These are phyloP conservation scores for Eristalis pertinax DNA, from an alignment of 2,888 invertebrate genomes.

Conservation along the genomic window DNA sequence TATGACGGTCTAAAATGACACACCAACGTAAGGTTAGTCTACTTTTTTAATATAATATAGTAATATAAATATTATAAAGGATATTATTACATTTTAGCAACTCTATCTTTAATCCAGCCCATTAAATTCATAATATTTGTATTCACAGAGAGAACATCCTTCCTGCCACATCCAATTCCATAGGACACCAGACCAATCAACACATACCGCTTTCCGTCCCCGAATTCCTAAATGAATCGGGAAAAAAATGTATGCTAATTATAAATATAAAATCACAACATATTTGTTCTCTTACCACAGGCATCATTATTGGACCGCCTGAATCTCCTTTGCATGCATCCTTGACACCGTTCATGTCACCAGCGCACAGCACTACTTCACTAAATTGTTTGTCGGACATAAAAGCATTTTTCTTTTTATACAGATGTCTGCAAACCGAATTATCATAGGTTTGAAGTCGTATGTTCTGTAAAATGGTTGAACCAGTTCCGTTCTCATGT, in stretches of 20 bases:
- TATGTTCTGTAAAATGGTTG: conserved; percentile 86
- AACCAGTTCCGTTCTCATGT: conserved; percentile 84
- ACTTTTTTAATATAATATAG: no score
- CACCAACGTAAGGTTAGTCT: no score
- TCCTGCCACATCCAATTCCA: background rate
- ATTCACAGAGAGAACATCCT: background rate
- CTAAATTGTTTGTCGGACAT: conserved; percentile 79
- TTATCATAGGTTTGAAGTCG: conserved; percentile 87
- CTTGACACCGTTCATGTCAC: conserved; percentile 77
- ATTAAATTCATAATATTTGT: background rate
- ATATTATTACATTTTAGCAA: background rate
- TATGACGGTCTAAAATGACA: no score
- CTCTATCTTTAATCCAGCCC: background rate
- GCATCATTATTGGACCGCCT: conserved; percentile 80
- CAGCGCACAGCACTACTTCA: conserved; percentile 78
- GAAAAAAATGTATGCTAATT: no score
- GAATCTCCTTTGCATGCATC: conserved; percentile 81
- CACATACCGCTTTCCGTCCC: background rate
- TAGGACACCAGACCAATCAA: background rate
- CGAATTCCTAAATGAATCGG: background rate
- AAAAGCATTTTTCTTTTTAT: conserved; percentile 75
- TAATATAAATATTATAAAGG: no score
- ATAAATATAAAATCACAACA: background rate
- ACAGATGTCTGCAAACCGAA: conserved; percentile 83
- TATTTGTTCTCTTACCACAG: conserved; percentile 75